Conservation (phyloP, 2,113 vertebrate species). For the Rhinoptilus africanus region DNA sequence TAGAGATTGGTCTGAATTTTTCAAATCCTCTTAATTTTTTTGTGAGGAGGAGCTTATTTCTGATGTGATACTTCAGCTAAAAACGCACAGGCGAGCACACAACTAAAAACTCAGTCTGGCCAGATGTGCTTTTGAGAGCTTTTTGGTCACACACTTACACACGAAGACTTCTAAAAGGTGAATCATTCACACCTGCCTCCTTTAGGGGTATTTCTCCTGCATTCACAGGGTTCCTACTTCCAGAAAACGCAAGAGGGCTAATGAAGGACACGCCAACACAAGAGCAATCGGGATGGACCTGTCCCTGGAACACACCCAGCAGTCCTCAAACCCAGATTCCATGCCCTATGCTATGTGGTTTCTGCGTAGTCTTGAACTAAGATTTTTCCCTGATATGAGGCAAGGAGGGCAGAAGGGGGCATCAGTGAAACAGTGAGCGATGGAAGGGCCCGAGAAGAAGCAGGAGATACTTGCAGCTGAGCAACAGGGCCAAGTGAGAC, state of each 20-base stretch:
- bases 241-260: neutral
- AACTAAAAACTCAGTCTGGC: neutral
- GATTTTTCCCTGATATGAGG: neutral
- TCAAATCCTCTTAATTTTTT: neutral
- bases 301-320: no score
- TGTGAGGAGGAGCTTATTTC: neutral
- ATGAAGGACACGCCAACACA: accelerated
- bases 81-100: neutral
- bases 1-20: neutral
- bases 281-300: accelerated
- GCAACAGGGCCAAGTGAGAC: neutral
- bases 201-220: neutral
- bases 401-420: conserved; percentile 53
- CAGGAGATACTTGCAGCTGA: neutral
- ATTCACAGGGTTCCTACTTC: neutral
- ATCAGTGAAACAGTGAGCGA: conserved; percentile 24
- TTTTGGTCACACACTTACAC: neutral
- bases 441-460: neutral
- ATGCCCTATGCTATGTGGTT: accelerated
- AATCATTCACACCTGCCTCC: neutral
- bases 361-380: neutral
- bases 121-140: neutral
- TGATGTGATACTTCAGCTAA: neutral
- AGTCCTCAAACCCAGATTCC: neutral
- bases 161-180: neutral